Conservation (phyloP, 2,888 invertebrate species). For the Polydrusus cervinus region DNA sequence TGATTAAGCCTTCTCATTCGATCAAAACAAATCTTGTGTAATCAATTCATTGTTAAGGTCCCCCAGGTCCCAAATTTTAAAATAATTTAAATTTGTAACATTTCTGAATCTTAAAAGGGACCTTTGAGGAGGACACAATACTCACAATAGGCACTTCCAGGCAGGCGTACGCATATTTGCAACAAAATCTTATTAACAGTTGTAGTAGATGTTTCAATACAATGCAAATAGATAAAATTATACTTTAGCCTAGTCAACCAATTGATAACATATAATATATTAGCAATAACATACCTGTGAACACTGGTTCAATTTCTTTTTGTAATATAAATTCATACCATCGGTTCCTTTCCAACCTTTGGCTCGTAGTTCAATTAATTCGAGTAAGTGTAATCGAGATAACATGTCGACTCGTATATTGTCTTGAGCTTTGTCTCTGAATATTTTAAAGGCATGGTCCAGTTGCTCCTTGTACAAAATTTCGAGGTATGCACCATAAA, state of each 20-base stretch:
- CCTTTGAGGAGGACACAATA: background rate
- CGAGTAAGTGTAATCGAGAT: slow-evolving; percentile 90
- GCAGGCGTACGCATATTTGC: background rate
- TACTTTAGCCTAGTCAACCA: no score
- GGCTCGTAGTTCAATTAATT: slow-evolving; percentile 93
- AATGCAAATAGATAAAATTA: no score
- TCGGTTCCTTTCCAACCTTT: slow-evolving; percentile 92
- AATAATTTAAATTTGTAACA: no score
- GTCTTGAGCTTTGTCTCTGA: slow-evolving; percentile 92
- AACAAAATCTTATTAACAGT: no score
- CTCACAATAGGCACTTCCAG: background rate
- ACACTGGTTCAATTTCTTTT: slow-evolving; percentile 72
- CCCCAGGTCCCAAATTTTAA: no score
- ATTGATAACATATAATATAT: no score
- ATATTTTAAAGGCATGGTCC: slow-evolving; percentile 88
- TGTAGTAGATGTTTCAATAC: no score
- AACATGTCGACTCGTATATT: slow-evolving; percentile 89
- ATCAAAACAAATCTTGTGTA: no score
- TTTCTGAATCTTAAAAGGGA: background rate
- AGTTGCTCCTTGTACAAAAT: slow-evolving; percentile 88
- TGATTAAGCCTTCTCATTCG: no score
- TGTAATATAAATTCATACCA: slow-evolving; percentile 89
- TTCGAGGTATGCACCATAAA: slow-evolving; percentile 86
- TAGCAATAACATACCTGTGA: slow-evolving; percentile 61
- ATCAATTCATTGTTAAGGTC: no score